Evolutionary conservation across 2,113 vertebrate species (phyloP).

Genomic region (Hemibagrus wyckioides): DNA sequence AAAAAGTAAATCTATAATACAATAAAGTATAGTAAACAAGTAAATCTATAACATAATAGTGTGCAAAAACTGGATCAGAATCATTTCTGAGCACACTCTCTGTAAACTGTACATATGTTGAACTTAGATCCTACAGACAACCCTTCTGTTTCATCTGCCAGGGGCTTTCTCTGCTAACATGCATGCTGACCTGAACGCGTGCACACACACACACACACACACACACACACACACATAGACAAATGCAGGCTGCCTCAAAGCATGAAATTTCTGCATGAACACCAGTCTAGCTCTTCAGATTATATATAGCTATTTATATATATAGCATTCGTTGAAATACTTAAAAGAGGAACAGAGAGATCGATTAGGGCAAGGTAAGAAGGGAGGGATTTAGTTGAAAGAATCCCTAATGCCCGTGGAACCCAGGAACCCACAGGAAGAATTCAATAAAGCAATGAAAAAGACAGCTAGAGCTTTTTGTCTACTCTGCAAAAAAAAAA

Average conservation of each 20-base stretch:
- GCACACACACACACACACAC: too few species aligned
- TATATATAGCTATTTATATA: too few species aligned
- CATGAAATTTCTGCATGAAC: background rate
- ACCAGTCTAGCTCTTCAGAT: background rate
- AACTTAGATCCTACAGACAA: background rate
- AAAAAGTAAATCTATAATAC: background rate
- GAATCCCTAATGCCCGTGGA: background rate
- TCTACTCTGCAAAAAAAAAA: background rate
- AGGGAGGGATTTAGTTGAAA: background rate
- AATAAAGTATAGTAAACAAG: background rate
- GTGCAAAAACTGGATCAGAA: background rate
- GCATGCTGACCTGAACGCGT: too few species aligned
- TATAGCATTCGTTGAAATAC: background rate
- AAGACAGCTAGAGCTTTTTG: background rate
- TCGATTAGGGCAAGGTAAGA: background rate
- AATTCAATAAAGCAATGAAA: background rate
- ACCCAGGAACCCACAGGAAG: background rate
- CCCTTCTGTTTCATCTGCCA: background rate
- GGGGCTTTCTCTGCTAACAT: background rate
- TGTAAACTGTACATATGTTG: background rate
- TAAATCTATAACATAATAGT: background rate
- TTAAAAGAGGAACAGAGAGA: background rate
- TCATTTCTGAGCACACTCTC: background rate
- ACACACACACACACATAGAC: too few species aligned
- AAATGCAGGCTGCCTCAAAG: background rate